phyloP scores from a whole-genome alignment of 1,140 invertebrate genomes.

The Papilio polytes region DNA sequence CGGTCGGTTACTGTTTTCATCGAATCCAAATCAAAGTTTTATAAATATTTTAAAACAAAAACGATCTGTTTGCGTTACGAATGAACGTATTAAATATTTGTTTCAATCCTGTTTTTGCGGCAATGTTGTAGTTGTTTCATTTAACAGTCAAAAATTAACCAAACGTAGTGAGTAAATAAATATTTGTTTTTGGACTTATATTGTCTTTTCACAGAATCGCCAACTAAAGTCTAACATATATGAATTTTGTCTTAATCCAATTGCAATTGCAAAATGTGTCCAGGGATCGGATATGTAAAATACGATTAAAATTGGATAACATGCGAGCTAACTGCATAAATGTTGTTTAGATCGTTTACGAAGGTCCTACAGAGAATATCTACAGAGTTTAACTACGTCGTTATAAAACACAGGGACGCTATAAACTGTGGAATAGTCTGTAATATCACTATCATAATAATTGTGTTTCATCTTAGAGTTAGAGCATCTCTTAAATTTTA shows the following conservation, averaged over 20 bases:
- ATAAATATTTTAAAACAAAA: background rate
- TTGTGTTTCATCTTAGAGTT: conserved; percentile 32
- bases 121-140: background rate
- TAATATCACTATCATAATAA: conserved; percentile 17
- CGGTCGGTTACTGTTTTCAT: conserved; percentile 37
- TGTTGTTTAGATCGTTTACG: background rate
- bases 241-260: conserved; percentile 3
- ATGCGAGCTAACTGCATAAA: background rate
- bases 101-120: background rate
- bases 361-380: background rate
- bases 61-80: background rate
- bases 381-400: conserved; percentile 12
- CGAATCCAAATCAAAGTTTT: conserved; percentile 17
- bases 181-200: too few relatives aligned
- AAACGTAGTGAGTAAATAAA: too few relatives aligned
- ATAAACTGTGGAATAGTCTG: conserved; percentile 16
- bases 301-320: conserved; percentile 9
- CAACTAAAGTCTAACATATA: background rate
- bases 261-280: background rate
- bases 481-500: conserved; percentile 24
- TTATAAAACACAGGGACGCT: conserved; percentile 4
- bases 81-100: background rate
- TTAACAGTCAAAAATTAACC: too few relatives aligned
- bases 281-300: background rate
- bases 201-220: background rate